Evolutionary conservation across 2,113 vertebrate genomes (phyloP), one percentile per base, ranked within the genome.

Genomic region (Sorex araneus): DNA sequence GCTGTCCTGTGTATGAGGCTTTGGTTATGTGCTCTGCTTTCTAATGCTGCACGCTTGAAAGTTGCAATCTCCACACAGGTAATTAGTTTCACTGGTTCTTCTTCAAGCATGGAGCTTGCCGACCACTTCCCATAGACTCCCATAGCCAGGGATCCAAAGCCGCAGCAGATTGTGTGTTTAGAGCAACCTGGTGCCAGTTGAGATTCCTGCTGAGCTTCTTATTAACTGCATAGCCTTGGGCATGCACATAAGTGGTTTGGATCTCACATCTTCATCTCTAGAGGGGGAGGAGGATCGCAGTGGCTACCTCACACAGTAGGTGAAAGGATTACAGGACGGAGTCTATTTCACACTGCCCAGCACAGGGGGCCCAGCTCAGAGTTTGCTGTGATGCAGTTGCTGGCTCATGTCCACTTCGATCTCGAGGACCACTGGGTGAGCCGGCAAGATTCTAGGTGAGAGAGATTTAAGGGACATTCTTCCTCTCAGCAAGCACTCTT

Each of bases 41-140:
- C 76, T 78, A 89, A 93, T 93, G 84, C 76, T 86, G 57, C 54
- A 57, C 27, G n/a, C 94, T 93, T 92, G 67, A 76, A 92, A 93
- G 76, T 70, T n/a, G 57, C 43, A 45, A 32, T 77, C 76, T 92
- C 91, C 9, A 30, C 15, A 69, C 8, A 50, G 73, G 84, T 81
- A 78, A 89, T 19, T 87, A 89, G 73, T 77, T 93, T 83, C 64
- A 1, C 74, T 80, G 77, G 67, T 89, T 50, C 57, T 92, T 57
- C 23, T 91, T 30, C 66, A 82, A 88, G 86, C 80, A 43, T 0
- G 8, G 84, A 36, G 27, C 27, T 40, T 10, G 25, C 57, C 90
- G 92, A 63, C 32, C 16, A 11, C 19, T 19, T 74, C 82, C 18
- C 4, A 60, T 84, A 0, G 57, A 64, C 8, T 54, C 36, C 12